Evolutionary conservation across 1,140 invertebrate species (phyloP), one percentile per base, ranked within the genome.

Genomic region (Cydia pomonella): DNA sequence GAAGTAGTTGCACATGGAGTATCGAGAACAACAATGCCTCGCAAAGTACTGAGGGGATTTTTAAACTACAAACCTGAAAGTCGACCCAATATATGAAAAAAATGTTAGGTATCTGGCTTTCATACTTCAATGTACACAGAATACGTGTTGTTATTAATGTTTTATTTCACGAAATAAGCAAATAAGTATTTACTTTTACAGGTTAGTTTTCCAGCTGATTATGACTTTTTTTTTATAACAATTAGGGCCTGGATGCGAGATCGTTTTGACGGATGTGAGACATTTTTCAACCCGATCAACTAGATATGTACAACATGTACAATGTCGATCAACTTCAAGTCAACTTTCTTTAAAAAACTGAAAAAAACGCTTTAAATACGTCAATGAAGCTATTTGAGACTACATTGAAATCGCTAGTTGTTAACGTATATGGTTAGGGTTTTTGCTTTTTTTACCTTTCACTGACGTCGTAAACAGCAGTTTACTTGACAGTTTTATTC

Each of bases 61-160:
- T 59, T 78, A 78, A 29, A 59, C 29, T 63, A 80, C 82, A 73
- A 79, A 95, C 95, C 94, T 94, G 87, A 95, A 95, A 75, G 82
- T 84, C 63, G 94, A 95, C 73, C 95, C 95, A 75, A 95, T 94
- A 79, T 95, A 95, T 0, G 94, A 94, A 82, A 95, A 92, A 64
- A 94, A 92, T 69, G 94, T 80, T 78, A 95, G 92, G 84, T 95
- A 95, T 86, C 95, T 93, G 71, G 94, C 88, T 93, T 93, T 94
- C 87, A 89, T 94, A 80, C 62, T 80, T 59, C 64, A 73, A 72
- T 33, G 75, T 9, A 47, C 13, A 47, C 18, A n/a, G n/a, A 53
- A n/a, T 7, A 53, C 3, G 5, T 7, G 16, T 18, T 53, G 18
- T 53, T 53, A 18, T 53, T 21, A 53, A n/a, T 47, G 16, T 47